phyloP scores from a whole-genome alignment of 2,113 vertebrate genomes.

The Coptodon rendalli region DNA sequence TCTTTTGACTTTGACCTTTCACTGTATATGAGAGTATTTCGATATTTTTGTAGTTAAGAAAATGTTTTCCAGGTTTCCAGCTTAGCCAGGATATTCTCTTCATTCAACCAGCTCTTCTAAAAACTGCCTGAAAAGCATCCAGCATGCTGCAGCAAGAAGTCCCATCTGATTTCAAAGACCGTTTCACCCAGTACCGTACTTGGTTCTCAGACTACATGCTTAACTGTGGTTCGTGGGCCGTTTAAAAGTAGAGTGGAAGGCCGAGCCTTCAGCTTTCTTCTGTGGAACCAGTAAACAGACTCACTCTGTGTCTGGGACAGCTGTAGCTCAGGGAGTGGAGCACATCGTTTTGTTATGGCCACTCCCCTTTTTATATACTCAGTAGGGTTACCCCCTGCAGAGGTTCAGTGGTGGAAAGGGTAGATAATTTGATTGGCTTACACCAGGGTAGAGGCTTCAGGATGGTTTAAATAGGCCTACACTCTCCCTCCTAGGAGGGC shows the following conservation, averaged over 20 bases:
- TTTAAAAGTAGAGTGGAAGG: not conserved
- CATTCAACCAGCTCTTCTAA: not conserved
- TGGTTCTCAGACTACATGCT: not conserved
- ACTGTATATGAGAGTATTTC: accelerated
- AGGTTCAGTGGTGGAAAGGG: not conserved
- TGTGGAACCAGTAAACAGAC: not conserved
- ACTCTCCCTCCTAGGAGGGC: not conserved
- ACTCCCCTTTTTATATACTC: not conserved
- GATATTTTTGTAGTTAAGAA: not conserved
- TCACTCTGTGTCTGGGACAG: not conserved
- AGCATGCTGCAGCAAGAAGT: not conserved
- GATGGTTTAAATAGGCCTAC: accelerated
- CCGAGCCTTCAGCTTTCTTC: not conserved
- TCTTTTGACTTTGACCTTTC: not conserved
- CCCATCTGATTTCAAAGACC: not conserved
- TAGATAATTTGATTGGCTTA: not conserved
- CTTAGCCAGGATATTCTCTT: not conserved
- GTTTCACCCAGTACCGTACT: not conserved
- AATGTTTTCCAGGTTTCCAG: not conserved
- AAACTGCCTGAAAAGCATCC: not conserved
- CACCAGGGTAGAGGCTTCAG: not conserved
- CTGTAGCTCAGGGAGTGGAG: not conserved
- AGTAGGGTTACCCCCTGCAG: not conserved
- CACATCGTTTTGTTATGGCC: not conserved
- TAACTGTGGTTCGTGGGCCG: accelerated